Conservation (phyloP, 2,797 vertebrate species). For the Onychomys leucogaster region DNA sequence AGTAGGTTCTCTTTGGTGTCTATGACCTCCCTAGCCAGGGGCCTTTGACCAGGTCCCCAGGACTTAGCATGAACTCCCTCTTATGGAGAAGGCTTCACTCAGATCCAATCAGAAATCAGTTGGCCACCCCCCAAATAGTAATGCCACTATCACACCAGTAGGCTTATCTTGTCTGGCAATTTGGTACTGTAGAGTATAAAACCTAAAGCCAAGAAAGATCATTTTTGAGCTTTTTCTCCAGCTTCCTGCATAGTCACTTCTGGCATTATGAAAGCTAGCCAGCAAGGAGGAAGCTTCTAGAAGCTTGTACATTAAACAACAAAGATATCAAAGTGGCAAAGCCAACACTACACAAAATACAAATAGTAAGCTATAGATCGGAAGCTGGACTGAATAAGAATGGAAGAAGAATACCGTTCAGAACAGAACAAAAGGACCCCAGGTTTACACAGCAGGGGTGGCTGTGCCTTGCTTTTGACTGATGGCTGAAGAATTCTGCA, state of each 20-base stretch:
- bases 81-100: background rate
- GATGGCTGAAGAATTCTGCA: background rate
- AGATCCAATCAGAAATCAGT: background rate
- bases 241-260: background rate
- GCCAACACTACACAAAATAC: background rate
- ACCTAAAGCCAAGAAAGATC: background rate
- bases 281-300: background rate
- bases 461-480: background rate
- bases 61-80: background rate
- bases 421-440: background rate
- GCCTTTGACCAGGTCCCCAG: background rate
- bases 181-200: background rate
- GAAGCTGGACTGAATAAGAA: background rate
- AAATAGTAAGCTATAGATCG: background rate
- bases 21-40: background rate
- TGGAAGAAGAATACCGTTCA: background rate
- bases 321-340: constrained; percentile 27
- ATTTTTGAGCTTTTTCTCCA: too few relatives aligned
- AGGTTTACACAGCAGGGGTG: background rate
- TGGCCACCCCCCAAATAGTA: background rate
- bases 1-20: too few relatives aligned
- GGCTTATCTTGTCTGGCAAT: background rate
- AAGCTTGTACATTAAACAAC: background rate
- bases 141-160: background rate
- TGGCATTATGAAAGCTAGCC: background rate